Base-by-base conservation (phyloP, 2,113 vertebrate genomes). In the Atherinomorus stipes region DNA sequence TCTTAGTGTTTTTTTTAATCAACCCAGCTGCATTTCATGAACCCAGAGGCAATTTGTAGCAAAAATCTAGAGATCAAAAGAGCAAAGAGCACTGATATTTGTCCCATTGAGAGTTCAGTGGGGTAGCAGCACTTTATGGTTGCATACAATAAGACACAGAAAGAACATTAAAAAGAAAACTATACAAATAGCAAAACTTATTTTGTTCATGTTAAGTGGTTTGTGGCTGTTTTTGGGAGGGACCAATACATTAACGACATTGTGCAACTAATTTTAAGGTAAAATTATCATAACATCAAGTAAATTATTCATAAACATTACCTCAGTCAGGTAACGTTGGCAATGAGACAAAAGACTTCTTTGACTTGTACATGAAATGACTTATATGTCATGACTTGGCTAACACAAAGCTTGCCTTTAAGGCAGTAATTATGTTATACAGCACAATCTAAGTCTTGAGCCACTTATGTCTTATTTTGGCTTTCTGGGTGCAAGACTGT, bases 371-470 rank as follows among this genome's bases (percentile, higher is more conserved):
- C 42, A 44, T 44, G 18, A 44, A 16, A 16, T 15, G 15, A 15
- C 42, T 44, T 18, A 42, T 42, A 42, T 10, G 42, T 3, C 16
- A 44, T 3, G 64, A 77, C 78, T 76, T 80, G 88, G 86, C 40
- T 44, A 56, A 76, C n/a, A 77, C 31, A 77, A 86, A 80, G 42
- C 61, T 60, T 8, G 21, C 16, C 47, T 65, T 49, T 25, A 28
- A 83, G 60, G 61, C 69, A 84, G 77, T 50, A 70, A 87, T 88
- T 83, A 71, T 31, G 28, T 76, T 67, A 42, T 47, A 47, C 44
- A 19, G 44, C 6, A n/a, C 44, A 19, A 8, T 34, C 5, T 34
- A 11, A 19, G 44, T 47, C 44, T 47, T 47, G 16, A 47, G 18
- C 18, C 44, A 47, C 44, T n/a, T 19, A 18, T 19, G 6, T 19